Conservation (phyloP, 2,797 vertebrate species). For the Psittacula echo region DNA sequence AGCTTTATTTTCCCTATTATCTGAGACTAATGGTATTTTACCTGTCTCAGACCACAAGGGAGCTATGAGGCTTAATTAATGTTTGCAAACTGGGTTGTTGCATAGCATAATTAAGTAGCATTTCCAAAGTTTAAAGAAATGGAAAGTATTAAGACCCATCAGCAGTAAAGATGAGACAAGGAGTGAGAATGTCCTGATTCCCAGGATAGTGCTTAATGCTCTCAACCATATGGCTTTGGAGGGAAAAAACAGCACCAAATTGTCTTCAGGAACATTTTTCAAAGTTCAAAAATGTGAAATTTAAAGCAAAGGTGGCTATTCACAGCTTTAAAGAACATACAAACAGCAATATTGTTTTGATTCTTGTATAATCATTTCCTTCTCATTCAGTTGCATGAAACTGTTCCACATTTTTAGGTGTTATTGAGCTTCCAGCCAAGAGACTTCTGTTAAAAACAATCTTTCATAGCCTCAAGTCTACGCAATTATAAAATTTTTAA, state of each 20-base stretch:
- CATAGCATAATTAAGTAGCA: constrained; percentile 68
- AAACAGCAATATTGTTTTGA: constrained; percentile 30
- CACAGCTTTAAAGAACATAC: constrained; percentile 16
- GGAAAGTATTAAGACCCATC: constrained; percentile 61
- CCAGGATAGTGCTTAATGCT: constrained; percentile 62
- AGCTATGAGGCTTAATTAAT: constrained; percentile 70
- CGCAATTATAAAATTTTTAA: neutral
- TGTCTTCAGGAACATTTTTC: constrained; percentile 47
- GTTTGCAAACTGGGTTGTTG: constrained; percentile 69
- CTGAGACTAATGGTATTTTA: constrained; percentile 67
- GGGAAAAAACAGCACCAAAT: constrained; percentile 22
- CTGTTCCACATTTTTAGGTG: neutral
- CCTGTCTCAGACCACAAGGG: constrained; percentile 64
- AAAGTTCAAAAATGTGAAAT: constrained; percentile 59
- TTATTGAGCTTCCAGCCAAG: neutral
- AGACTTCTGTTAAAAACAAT: neutral
- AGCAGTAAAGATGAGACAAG: constrained; percentile 41
- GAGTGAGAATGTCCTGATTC: constrained; percentile 56
- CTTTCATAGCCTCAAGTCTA: neutral
- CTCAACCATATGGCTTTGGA: constrained; percentile 61
- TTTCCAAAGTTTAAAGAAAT: constrained; percentile 68
- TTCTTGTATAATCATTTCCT: constrained; percentile 33
- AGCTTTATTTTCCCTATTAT: constrained; percentile 57
- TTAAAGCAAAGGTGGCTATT: constrained; percentile 40
- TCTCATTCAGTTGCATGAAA: neutral